Evolutionary conservation across 2,113 vertebrate genomes (phyloP).

Genomic region (Cavia porcellus): DNA sequence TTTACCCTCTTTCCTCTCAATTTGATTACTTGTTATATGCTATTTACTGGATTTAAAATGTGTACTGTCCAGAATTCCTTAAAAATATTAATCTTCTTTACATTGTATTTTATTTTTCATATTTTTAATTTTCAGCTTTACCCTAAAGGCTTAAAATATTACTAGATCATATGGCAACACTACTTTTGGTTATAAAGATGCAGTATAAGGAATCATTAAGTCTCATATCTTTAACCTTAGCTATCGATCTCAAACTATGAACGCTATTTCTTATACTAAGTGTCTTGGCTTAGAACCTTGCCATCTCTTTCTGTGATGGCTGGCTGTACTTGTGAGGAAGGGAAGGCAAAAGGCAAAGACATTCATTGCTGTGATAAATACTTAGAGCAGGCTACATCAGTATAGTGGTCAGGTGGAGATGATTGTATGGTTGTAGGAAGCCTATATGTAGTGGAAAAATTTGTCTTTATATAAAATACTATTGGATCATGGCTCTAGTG

Average conservation of each 20-base stretch:
- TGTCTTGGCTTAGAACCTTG: neutral
- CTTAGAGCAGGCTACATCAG: neutral
- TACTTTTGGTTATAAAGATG: slow-evolving; percentile 27
- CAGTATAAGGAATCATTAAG: neutral
- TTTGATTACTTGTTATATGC: neutral
- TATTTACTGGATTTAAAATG: neutral
- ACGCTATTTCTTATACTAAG: neutral
- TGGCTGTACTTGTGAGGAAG: neutral
- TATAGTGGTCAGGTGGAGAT: neutral
- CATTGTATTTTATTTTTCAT: neutral
- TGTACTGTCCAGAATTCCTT: neutral
- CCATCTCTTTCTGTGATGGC: neutral
- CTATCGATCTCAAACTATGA: neutral
- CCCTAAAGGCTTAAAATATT: slow-evolving; percentile 21
- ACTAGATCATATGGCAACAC: neutral
- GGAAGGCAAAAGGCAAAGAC: neutral
- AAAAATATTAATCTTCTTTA: slow-evolving; percentile 28
- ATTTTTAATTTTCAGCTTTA: slow-evolving; percentile 18
- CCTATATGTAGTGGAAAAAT: neutral
- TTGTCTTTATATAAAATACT: neutral
- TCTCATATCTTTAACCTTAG: neutral
- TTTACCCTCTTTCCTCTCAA: neutral
- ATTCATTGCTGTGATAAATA: neutral
- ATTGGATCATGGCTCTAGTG: neutral
- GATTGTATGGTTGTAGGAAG: slow-evolving; percentile 23